A percentile compares a stretch with the other conserved stretches of the same genome.
Conservation (phyloP, 53 echinoderm and acorn worm species). For the Henricia sp. region DNA sequence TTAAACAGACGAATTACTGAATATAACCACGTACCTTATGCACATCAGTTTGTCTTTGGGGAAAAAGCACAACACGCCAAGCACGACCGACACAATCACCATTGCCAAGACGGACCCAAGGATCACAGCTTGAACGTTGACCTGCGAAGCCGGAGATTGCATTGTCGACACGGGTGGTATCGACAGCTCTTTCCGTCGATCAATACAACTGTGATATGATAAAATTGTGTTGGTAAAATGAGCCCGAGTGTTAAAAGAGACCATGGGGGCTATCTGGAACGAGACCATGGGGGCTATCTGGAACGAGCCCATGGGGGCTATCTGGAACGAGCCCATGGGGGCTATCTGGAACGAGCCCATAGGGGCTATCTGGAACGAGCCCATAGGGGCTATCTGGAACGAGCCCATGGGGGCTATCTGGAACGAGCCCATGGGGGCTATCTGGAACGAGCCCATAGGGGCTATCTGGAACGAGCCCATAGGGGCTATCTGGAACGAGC, state of each 20-base stretch:
- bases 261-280: background rate
- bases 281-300: background rate
- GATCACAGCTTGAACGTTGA: background rate
- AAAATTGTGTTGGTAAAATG: background rate
- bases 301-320: background rate
- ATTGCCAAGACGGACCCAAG: background rate
- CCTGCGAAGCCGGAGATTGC: background rate
- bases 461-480: no score
- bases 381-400: no score
- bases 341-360: background rate
- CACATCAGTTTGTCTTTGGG: conserved; percentile 7
- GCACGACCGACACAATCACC: background rate
- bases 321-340: background rate
- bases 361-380: background rate
- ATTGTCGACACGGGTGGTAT: background rate
- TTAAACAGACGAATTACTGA: no score
- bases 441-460: no score
- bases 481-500: no score
- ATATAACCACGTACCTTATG: no score
- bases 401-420: no score
- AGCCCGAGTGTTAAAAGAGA: background rate
- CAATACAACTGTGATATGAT: background rate
- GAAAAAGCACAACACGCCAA: conserved; percentile 3
- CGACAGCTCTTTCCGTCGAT: conserved; percentile 3
- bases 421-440: no score